phyloP scores from a whole-genome alignment of 2,888 invertebrate genomes.

The Myathropa florea region DNA sequence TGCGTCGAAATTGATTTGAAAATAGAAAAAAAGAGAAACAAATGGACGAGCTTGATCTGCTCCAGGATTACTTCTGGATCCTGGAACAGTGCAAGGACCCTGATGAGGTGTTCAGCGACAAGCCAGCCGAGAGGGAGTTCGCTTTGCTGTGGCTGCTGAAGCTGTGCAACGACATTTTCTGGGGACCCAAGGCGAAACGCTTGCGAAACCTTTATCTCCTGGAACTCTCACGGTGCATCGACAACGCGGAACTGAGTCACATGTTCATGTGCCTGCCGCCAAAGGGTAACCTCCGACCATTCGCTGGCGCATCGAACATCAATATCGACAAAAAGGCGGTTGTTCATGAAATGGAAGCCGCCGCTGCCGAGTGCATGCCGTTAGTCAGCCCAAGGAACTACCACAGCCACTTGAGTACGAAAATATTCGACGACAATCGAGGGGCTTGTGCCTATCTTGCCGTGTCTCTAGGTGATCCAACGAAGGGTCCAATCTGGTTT shows the following conservation, averaged over 20 bases:
- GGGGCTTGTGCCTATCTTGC: slow-evolving; percentile 74
- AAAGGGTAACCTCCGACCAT: slow-evolving; percentile 4
- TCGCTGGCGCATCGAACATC: neutral
- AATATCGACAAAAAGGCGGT: slow-evolving; percentile 17
- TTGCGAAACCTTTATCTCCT: slow-evolving; percentile 48
- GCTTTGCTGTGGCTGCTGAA: slow-evolving; percentile 51
- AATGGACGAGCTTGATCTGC: slow-evolving; percentile 37
- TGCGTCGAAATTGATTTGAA: neutral
- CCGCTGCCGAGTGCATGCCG: slow-evolving; percentile 27
- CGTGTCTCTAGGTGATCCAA: slow-evolving; percentile 72
- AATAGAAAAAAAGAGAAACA: neutral
- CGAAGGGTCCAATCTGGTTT: slow-evolving; percentile 65
- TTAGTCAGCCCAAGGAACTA: slow-evolving; percentile 7
- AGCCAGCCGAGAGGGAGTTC: slow-evolving; percentile 15
- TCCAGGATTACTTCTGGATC: slow-evolving; percentile 44
- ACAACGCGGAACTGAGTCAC: neutral
- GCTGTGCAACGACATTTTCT: slow-evolving; percentile 55
- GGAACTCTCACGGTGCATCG: slow-evolving; percentile 38
- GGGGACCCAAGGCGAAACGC: slow-evolving; percentile 37
- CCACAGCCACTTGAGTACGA: slow-evolving; percentile 70
- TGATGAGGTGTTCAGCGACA: slow-evolving; percentile 12
- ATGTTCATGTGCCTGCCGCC: slow-evolving; percentile 26
- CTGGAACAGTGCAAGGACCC: slow-evolving; percentile 53
- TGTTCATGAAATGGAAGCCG: slow-evolving; percentile 23
- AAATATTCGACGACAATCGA: slow-evolving; percentile 72